Conservation (phyloP, 2,888 invertebrate species). For the Pantelozetes paolii region DNA sequence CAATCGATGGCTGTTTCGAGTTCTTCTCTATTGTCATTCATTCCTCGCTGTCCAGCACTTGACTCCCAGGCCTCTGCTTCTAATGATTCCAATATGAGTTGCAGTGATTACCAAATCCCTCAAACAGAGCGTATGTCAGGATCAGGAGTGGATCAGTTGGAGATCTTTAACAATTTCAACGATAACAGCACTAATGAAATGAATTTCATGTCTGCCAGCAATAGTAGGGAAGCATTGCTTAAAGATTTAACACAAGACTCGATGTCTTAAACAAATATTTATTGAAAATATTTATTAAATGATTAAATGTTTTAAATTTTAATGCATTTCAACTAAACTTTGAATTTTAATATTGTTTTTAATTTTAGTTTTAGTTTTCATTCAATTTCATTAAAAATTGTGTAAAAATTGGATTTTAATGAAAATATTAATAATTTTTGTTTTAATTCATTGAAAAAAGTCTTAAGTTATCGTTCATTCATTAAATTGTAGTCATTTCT, state of each 20-base stretch:
- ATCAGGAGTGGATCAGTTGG: background rate
- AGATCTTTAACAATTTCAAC: background rate
- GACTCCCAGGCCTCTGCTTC: background rate
- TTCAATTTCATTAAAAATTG: no score
- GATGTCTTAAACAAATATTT: background rate
- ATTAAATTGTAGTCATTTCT: no score
- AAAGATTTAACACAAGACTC: background rate
- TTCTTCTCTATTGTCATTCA: conserved; percentile 16
- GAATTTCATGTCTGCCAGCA: conserved; percentile 6
- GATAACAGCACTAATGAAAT: conserved; percentile 9
- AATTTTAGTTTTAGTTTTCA: background rate
- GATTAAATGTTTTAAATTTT: no score
- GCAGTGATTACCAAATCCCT: background rate
- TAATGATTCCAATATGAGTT: conserved; percentile 21
- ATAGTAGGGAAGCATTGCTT: conserved; percentile 19
- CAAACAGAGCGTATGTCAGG: background rate
- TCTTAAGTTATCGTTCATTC: no score
- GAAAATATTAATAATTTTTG: no score
- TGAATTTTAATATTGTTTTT: background rate
- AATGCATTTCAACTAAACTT: background rate
- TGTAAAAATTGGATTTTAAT: no score
- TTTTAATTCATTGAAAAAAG: no score
- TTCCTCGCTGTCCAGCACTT: background rate
- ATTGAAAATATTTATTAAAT: no score
- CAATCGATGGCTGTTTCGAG: conserved; percentile 24